Evolutionary conservation across 1,140 invertebrate genomes (phyloP).

Genomic region (Euglossa dilemma): DNA sequence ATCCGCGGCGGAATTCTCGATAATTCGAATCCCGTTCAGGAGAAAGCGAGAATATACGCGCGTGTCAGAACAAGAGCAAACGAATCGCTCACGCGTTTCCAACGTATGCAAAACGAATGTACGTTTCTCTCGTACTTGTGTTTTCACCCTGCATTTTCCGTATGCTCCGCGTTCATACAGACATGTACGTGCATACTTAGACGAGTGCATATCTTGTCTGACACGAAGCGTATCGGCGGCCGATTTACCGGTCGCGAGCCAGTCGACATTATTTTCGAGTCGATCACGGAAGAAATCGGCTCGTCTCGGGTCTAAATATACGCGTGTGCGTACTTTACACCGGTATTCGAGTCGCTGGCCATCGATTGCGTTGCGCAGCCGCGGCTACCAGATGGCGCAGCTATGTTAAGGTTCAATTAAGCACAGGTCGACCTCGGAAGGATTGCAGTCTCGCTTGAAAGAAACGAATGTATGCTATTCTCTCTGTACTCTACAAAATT

Average conservation of each 20-base stretch:
- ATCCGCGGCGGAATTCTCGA: neutral
- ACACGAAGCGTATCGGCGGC: slow-evolving; percentile 17
- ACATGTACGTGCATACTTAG: neutral
- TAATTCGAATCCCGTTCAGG: slow-evolving; percentile 35
- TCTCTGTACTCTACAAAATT: too few species aligned
- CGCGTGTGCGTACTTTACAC: neutral
- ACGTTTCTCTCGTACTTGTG: slow-evolving; percentile 5
- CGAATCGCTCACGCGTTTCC: slow-evolving; percentile 22
- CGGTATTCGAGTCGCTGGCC: neutral
- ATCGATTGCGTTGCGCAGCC: neutral
- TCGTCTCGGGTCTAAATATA: slow-evolving; percentile 31
- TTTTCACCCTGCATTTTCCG: slow-evolving; percentile 50
- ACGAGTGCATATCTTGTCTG: slow-evolving; percentile 13
- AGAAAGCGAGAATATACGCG: slow-evolving; percentile 54
- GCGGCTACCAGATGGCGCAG: neutral
- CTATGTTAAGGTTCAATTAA: too few species aligned
- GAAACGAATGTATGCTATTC: too few species aligned
- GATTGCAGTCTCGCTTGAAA: too few species aligned
- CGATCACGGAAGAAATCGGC: slow-evolving; percentile 56
- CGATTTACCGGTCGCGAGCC: slow-evolving; percentile 19
- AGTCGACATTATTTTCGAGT: slow-evolving; percentile 37
- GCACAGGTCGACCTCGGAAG: too few species aligned
- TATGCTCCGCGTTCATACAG: neutral
- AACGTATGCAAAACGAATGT: slow-evolving; percentile 48
- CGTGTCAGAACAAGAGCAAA: slow-evolving; percentile 48